phyloP scores from a whole-genome alignment of 2,888 invertebrate genomes.

The Coremacera marginata region DNA sequence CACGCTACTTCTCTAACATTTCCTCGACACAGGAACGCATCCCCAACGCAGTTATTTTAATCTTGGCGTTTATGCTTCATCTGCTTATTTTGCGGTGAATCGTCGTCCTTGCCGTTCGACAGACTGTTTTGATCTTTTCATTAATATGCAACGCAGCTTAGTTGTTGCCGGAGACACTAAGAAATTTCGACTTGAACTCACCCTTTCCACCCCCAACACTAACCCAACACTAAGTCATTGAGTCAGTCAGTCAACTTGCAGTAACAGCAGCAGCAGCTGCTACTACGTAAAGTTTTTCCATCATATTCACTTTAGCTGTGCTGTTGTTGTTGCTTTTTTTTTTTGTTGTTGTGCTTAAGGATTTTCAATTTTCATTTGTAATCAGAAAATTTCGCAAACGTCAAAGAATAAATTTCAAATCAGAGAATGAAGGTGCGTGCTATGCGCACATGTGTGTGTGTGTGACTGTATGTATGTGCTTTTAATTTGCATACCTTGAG shows the following conservation, averaged over 20 bases:
- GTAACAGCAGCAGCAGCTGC: neutral
- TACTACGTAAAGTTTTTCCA: constrained; percentile 3
- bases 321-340: neutral
- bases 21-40: neutral
- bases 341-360: neutral
- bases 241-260: neutral
- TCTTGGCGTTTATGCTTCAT: neutral
- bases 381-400: constrained; percentile 12
- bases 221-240: too few species aligned
- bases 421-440: neutral
- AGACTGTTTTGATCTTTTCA: neutral
- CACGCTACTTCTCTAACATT: neutral
- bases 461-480: constrained; percentile 11
- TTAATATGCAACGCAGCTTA: constrained; percentile 4
- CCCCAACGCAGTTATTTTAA: neutral
- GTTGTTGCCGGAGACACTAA: neutral
- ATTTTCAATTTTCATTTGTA: constrained; percentile 28
- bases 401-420: constrained; percentile 24
- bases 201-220: too few species aligned
- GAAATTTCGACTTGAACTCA: too few species aligned
- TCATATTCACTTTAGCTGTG: constrained; percentile 5
- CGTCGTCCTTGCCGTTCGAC: neutral
- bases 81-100: constrained; percentile 25
- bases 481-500: constrained; percentile 32
- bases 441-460: neutral